Percentiles rank a stretch among this genome's conserved stretches.
Evolutionary conservation across 2,888 invertebrate species (phyloP).

Genomic region (Eubasilissa splendida): DNA sequence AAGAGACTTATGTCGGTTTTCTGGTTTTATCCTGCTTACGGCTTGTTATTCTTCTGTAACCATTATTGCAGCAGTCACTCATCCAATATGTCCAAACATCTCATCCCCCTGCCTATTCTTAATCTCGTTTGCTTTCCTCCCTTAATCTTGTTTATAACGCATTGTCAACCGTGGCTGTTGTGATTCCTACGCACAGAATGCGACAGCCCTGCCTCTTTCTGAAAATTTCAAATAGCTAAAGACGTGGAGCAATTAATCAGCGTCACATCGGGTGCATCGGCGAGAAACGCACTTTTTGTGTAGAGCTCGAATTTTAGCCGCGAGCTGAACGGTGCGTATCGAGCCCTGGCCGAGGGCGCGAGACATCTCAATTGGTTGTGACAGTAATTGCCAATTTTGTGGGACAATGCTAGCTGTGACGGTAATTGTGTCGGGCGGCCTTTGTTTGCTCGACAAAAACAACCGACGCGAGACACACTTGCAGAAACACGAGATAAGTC

Average conservation of each 20-base stretch:
- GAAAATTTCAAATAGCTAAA: too few relatives aligned
- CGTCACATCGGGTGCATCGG: not conserved
- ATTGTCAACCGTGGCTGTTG: conserved; percentile 23
- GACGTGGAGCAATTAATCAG: too few relatives aligned
- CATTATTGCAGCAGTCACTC: conserved; percentile 9
- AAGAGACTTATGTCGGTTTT: too few relatives aligned
- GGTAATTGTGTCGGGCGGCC: conserved; percentile 32
- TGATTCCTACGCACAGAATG: not conserved
- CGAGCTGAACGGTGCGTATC: not conserved
- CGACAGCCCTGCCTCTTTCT: not conserved
- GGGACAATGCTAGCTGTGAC: conserved; percentile 41
- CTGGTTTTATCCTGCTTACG: not conserved
- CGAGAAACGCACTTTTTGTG: not conserved
- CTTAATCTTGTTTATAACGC: conserved; percentile 24
- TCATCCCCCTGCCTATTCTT: not conserved
- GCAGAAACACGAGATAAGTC: conserved; percentile 15
- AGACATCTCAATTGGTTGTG: conserved; percentile 50
- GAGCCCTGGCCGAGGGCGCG: not conserved
- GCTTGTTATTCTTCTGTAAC: not conserved
- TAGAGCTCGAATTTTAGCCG: not conserved
- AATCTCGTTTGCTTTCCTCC: conserved; percentile 11
- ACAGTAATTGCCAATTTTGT: conserved; percentile 53
- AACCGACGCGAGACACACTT: conserved; percentile 24
- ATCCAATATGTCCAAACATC: conserved; percentile 13
- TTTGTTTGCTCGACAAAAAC: conserved; percentile 27